Conservation (phyloP, 2,888 invertebrate species). For the Flabesymbios commensalis region DNA sequence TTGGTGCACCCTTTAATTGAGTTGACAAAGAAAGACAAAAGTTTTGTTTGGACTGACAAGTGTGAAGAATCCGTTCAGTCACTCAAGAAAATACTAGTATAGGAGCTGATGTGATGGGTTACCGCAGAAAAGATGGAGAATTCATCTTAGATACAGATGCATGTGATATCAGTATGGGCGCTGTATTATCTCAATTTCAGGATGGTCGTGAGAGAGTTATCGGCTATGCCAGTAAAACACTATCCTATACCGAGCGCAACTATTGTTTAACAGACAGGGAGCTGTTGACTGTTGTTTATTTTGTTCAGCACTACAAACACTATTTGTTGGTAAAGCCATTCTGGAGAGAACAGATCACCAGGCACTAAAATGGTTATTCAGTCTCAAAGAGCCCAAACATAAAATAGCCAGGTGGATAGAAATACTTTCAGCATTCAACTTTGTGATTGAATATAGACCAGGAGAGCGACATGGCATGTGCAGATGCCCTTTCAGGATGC, state of each 20-base stretch:
- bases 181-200: conserved; percentile 24
- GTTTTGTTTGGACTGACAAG: conserved; percentile 19
- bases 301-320: conserved; percentile 35
- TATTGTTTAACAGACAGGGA: conserved; percentile 25
- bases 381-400: conserved; percentile 11
- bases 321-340: conserved; percentile 33
- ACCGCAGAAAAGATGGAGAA: neutral
- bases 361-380: conserved; percentile 31
- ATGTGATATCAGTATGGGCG: conserved; percentile 9
- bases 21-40: conserved; percentile 12
- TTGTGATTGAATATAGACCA: neutral
- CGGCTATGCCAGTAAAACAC: conserved; percentile 17
- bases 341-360: conserved; percentile 37
- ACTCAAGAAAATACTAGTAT: conserved; percentile 10
- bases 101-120: conserved; percentile 18
- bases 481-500: neutral
- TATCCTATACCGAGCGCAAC: conserved; percentile 10
- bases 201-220: conserved; percentile 20
- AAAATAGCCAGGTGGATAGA: conserved; percentile 20
- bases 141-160: conserved; percentile 26
- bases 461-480: neutral
- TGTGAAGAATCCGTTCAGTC: conserved; percentile 10
- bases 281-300: conserved; percentile 23
- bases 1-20: conserved; percentile 21
- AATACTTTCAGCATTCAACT: conserved; percentile 3